Base-by-base conservation (phyloP, 2,888 invertebrate genomes). In the Diaperis boleti region DNA sequence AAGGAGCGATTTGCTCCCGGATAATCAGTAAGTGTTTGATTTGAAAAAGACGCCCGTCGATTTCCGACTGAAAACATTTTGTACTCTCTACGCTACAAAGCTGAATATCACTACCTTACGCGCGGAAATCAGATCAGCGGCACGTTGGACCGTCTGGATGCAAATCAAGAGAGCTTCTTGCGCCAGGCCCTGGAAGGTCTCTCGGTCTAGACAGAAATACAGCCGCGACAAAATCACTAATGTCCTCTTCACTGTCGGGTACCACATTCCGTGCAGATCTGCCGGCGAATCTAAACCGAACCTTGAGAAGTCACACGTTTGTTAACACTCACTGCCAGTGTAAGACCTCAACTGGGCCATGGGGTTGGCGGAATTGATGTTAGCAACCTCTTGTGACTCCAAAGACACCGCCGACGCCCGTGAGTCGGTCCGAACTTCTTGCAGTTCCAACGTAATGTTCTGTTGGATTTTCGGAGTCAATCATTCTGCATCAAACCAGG, bases 251-350 rank as follows among this genome's bases (percentile, higher is more conserved):
- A 99, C 97, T 0, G 96, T 97, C 0, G 99, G 99, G 82, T 98
- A 99, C 99, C 99, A 99, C 96, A 99, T 96, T 17, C 98, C 99
- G 82, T 98, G 98, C 22, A 98, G 84, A 84, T 99, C 98, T 0
- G 98, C 81, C 26, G 82, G 80, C 8, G 81, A 81, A 76, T 80
- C 75, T 42, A 67, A 37, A 26, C 1, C 2, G n/a, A 26, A 2
- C n/a, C 6, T 1, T 26, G 1, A 18, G 18, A 35, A 44, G 50
- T 47, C 13, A 18, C 6, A 37, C 8, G 10, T 20, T 20, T 20
- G 4, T 20, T 20, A 26, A 5, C n/a, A 54, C 18, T 13, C 59
- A 37, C 60, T 82, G 68, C 83, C 83, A 31, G 83, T 83, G 62
- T 83, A 82, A 3, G 83, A 82, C 44, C 83, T 79, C 62, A 82